Conservation (phyloP, 2,797 vertebrate genomes). For the Leptodactylus fallax region DNA sequence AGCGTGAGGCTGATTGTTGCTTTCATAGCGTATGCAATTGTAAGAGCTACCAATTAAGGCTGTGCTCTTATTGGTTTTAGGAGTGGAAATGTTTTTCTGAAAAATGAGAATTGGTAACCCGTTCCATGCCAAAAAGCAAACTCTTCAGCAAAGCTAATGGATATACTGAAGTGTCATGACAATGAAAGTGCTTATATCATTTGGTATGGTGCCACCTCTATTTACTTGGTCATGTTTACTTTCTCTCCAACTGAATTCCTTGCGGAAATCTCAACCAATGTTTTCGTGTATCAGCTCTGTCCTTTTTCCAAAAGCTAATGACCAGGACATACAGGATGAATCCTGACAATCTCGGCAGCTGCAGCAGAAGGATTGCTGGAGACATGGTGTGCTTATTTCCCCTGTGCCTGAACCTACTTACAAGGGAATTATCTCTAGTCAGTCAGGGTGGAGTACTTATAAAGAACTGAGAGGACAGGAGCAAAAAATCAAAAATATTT, state of each 20-base stretch:
- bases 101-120: slow-evolving; percentile 40
- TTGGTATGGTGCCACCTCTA: slow-evolving; percentile 21
- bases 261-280: slow-evolving; percentile 19
- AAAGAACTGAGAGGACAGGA: background rate
- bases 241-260: slow-evolving; percentile 12
- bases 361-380: slow-evolving; percentile 24
- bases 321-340: slow-evolving; percentile 34
- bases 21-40: slow-evolving; percentile 72
- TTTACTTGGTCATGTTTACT: slow-evolving; percentile 36
- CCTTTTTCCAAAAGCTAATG: slow-evolving; percentile 51
- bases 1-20: slow-evolving; percentile 69
- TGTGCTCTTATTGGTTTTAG: slow-evolving; percentile 63
- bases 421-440: slow-evolving; percentile 50
- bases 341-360: slow-evolving; percentile 28
- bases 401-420: slow-evolving; percentile 42
- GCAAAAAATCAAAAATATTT: background rate
- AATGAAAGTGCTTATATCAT: background rate
- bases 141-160: background rate
- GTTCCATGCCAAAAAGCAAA: background rate
- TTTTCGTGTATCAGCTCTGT: slow-evolving; percentile 27
- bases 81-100: slow-evolving; percentile 63
- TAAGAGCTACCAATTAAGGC: slow-evolving; percentile 70
- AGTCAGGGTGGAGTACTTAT: slow-evolving; percentile 30
- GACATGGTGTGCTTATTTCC: slow-evolving; percentile 48
- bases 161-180: background rate